Base-by-base conservation (phyloP, 2,888 invertebrate species). In the Trypoxylon attenuatum region DNA sequence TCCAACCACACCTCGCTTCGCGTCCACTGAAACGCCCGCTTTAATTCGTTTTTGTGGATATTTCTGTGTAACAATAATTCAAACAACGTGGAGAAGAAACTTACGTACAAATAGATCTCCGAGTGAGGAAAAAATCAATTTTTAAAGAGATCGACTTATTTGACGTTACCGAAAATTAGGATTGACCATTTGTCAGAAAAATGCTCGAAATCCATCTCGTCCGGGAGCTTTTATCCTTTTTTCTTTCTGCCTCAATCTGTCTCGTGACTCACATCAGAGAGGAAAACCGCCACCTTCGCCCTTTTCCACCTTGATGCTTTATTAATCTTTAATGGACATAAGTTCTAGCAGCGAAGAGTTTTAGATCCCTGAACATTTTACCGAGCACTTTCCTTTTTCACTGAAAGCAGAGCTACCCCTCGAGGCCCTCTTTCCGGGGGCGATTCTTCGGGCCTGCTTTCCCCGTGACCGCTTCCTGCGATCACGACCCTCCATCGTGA, bases 241-340 rank as follows among this genome's bases (percentile, higher is more conserved):
- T 51, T 42, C 41, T 43, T 16, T 33, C 25, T 8, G 5, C 39
- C 27, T 16, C 5, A 22, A 10, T 19, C 19, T 49, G 27, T 18
- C 42, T 55, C 16, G 29, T 19, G 27, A 33, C 22, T 22, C 22
- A 13, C n/a, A 2, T 19, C 39, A 13, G 27, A 55, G 21, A 42
- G 27, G 59, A 56, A 54, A 27, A 68, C 72, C 72, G 57, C 68
- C 69, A 72, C 78, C 77, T 79, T 81, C 73, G 70, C 72, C 75
- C 78, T 77, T 70, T 79, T 81, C 78, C 79, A 76, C 75, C 68
- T 71, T 77, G 78, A 80, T 80, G 79, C 77, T 80, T 83, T 82
- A 84, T 84, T 82, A 83, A 84, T 83, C 79, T 82, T 84, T 81
- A 78, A 84, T 79, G 79, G 79, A 68, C 77, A 79, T 80, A 82